These are phyloP conservation scores for Myxocyprinus asiaticus DNA, from an alignment of 2,113 vertebrate genomes.

Conservation along the genomic window DNA sequence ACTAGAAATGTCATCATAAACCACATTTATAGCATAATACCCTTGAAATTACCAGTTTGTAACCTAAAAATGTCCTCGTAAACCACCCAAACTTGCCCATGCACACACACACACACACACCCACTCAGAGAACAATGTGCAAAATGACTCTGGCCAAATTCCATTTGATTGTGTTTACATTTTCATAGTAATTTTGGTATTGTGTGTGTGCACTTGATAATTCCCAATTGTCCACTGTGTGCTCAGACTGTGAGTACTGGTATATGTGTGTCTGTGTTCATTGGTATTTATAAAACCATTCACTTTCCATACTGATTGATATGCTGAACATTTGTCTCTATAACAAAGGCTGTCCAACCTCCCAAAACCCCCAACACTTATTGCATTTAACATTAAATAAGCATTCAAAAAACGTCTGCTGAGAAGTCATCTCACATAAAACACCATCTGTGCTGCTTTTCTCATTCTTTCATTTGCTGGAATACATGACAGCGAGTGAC, in stretches of 20 bases:
- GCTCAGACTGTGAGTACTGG: constrained; percentile 1
- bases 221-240: no score
- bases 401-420: constrained; percentile 68
- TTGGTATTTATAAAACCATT: constrained; percentile 8
- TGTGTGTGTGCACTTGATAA: background rate
- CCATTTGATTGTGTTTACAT: no score
- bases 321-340: constrained; percentile 59
- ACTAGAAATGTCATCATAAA: no score
- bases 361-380: constrained; percentile 54
- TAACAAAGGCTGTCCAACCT: constrained; percentile 61
- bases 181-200: background rate
- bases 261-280: background rate
- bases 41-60: no score
- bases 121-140: no score
- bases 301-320: constrained; percentile 48
- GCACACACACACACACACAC: background rate
- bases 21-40: no score
- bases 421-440: constrained; percentile 66
- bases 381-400: constrained; percentile 69
- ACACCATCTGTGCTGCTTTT: constrained; percentile 66
- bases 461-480: constrained; percentile 51
- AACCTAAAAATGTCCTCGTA: no score
- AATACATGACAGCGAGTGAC: constrained; percentile 51
- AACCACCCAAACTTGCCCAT: no score
- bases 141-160: no score